These are phyloP conservation scores for Drosophila paulistorum DNA, from an alignment of 1,140 invertebrate genomes.

Conservation along the genomic window DNA sequence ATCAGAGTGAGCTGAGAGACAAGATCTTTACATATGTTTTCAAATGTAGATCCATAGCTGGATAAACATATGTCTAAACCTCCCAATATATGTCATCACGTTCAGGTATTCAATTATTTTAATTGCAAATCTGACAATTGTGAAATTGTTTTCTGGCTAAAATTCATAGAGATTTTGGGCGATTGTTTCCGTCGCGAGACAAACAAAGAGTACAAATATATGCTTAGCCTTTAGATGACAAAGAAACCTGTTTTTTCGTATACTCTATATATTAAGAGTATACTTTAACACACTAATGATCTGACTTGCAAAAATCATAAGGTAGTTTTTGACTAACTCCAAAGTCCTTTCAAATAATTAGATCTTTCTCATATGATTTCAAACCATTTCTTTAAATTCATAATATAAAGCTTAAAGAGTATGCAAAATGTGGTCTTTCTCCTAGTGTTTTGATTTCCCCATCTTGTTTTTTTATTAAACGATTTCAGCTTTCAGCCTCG, in stretches of 20 bases:
- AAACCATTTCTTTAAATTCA: too few relatives aligned
- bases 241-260: constrained; percentile 13
- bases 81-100: background rate
- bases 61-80: background rate
- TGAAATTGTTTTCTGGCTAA: background rate
- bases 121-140: background rate
- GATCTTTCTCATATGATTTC: too few relatives aligned
- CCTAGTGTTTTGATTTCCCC: background rate
- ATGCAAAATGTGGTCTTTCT: background rate
- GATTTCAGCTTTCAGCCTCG: background rate
- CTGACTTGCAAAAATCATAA: too few relatives aligned
- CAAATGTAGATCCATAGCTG: too few relatives aligned
- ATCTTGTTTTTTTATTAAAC: constrained; percentile 13
- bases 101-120: constrained; percentile 5
- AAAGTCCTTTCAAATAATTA: too few relatives aligned
- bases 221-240: background rate
- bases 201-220: constrained; percentile 5
- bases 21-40: constrained; percentile 10
- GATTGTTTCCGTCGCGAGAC: background rate
- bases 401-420: background rate
- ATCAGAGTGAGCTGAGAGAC: background rate
- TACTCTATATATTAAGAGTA: background rate
- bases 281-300: background rate
- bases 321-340: too few relatives aligned
- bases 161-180: background rate